Evolutionary conservation across 2,888 invertebrate species (phyloP), one percentile per base, ranked within the genome.

Genomic region (Eretmocerus hayati): DNA sequence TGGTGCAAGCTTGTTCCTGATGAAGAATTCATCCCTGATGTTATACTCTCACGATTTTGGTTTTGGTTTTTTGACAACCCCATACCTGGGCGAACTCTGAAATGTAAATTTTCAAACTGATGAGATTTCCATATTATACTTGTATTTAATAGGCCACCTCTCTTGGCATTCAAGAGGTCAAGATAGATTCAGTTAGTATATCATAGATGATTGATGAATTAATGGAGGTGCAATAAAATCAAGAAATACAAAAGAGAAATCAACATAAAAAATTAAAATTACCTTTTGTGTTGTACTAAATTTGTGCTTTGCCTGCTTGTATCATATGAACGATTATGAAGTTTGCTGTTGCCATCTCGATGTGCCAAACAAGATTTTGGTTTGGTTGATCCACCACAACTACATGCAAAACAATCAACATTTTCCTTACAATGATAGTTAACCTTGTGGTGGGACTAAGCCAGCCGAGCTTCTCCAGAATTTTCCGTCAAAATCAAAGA

Each of bases 311-410:
- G 76, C 67, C 76, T 76, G 62, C 74, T 70, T 62, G 75, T 70
- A 66, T 73, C 69, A 62, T 74, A 72, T 62, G 74, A 72, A 67
- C 76, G 76, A 66, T 73, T 73, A 60, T 76, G 74, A 59, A 73
- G 71, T 64, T 75, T 75, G 68, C 71, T 68, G 65, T 73, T 72
- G 62, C 74, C 74, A 63, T 71, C 72, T 61, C 77, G 75, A 69
- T 79, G 78, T 58, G 80, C 80, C 71, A 81, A 75, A 74, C 81
- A 81, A 66, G 81, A 76, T 73, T 81, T 81, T 60, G 79, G 81
- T 72, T 80, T 80, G 64, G 76, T 76, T 63, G 77, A 77, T 63
- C 77, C 76, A 69, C 77, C 77, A 74, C 78, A 78, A 74, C 79
- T 79, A 75, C 65, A 74, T 73, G 72, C 72, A 67, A 68, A 68